phyloP scores from a whole-genome alignment of 2,888 invertebrate species.

The Melolontha melolontha region DNA sequence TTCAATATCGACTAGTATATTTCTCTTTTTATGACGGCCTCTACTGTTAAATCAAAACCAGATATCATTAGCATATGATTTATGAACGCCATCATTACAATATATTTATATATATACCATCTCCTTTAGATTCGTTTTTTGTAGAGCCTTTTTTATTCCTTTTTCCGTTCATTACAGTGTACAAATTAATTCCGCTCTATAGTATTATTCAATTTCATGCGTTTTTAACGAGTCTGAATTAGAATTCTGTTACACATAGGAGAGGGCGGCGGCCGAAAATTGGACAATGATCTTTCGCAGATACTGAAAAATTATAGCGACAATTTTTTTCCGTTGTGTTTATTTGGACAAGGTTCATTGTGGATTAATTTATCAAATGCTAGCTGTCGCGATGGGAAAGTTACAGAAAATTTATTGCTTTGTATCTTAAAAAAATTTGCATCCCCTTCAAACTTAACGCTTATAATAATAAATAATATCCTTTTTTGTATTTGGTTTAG shows the following conservation, averaged over 20 bases:
- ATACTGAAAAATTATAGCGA: conserved; percentile 20
- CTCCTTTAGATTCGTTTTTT: conserved; percentile 5
- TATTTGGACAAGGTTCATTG: conserved; percentile 19
- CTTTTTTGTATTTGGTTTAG: no score
- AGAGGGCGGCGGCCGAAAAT: not conserved
- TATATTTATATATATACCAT: conserved; percentile 14
- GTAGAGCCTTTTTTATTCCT: not conserved
- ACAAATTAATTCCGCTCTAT: conserved; percentile 1
- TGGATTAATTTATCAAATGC: conserved; percentile 31
- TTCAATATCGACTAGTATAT: conserved; percentile 16
- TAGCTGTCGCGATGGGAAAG: conserved; percentile 4
- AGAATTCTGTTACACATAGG: not conserved
- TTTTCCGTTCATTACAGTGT: conserved; percentile 1
- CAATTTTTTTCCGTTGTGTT: conserved; percentile 28
- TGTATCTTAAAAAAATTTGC: conserved; percentile 11
- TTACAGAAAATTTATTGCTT: conserved; percentile 12
- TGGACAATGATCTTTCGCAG: conserved; percentile 9
- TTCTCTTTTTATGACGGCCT: conserved; percentile 1
- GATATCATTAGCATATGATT: conserved; percentile 30
- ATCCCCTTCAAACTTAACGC: conserved; percentile 3
- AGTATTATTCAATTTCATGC: not conserved
- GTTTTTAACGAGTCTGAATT: not conserved
- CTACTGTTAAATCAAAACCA: conserved; percentile 7
- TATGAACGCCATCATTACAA: conserved; percentile 16
- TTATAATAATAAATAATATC: no score